These are phyloP conservation scores for Grallaria varia DNA, from an alignment of 2,113 vertebrate genomes.

Conservation along the genomic window DNA sequence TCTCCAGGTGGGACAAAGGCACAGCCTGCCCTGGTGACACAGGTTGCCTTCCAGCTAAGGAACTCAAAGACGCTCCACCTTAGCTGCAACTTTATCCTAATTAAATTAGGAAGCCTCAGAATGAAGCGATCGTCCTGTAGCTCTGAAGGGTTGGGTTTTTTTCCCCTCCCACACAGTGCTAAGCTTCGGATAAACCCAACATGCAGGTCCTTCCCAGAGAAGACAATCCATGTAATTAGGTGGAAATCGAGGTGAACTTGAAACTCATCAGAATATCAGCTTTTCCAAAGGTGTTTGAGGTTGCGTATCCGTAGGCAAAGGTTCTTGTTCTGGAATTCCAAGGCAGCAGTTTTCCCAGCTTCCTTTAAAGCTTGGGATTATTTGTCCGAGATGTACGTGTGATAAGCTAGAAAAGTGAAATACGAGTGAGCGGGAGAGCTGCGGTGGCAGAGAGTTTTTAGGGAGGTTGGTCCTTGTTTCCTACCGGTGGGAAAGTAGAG, in stretches of 20 bases:
- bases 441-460: neutral
- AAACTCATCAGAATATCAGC: neutral
- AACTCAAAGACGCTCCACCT: neutral
- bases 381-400: neutral
- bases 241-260: neutral
- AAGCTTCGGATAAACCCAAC: neutral
- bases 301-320: neutral
- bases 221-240: neutral
- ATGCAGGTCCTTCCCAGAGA: neutral
- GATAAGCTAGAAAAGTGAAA: neutral
- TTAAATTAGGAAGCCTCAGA: neutral
- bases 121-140: neutral
- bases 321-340: neutral
- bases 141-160: neutral
- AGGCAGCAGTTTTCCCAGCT: neutral
- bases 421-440: neutral
- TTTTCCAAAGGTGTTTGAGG: neutral
- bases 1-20: neutral
- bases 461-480: neutral
- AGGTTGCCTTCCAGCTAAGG: neutral
- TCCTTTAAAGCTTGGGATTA: neutral
- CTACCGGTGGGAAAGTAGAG: neutral
- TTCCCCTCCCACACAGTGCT: fast-evolving
- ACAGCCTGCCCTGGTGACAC: neutral
- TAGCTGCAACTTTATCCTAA: neutral